Evolutionary conservation across 2,888 invertebrate species (phyloP).

Genomic region (Trichogramma evanescens): DNA sequence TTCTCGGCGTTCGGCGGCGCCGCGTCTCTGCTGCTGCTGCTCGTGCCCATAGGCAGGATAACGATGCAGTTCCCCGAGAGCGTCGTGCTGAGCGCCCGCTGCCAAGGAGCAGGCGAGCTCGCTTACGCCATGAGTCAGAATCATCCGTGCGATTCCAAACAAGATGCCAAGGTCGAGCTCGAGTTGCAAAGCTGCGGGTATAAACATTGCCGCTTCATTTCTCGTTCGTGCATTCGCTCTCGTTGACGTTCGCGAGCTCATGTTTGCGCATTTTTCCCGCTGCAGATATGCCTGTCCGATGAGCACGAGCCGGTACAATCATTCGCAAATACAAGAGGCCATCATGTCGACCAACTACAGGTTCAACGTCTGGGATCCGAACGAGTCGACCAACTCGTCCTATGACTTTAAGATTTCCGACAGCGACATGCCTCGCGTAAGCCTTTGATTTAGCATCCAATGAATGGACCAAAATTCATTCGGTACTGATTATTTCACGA

Average conservation of each 20-base stretch:
- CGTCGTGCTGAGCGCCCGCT: constrained; percentile 56
- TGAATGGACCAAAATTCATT: not conserved
- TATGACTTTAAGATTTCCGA: constrained; percentile 44
- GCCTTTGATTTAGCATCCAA: not conserved
- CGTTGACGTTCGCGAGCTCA: too few relatives aligned
- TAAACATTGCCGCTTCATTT: too few relatives aligned
- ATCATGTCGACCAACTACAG: constrained; percentile 54
- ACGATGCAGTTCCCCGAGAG: constrained; percentile 59
- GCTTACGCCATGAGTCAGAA: constrained; percentile 34
- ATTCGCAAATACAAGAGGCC: constrained; percentile 31
- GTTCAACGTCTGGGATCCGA: constrained; percentile 37
- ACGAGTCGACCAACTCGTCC: constrained; percentile 25
- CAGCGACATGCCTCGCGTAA: constrained; percentile 37
- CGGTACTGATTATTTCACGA: not conserved
- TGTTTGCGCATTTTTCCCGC: not conserved
- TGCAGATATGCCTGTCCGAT: constrained; percentile 55
- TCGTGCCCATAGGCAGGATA: constrained; percentile 66
- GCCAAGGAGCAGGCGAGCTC: constrained; percentile 37
- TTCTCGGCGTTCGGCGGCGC: constrained; percentile 63
- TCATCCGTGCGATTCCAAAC: constrained; percentile 36
- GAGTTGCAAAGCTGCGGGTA: constrained; percentile 42
- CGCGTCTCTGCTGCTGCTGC: constrained; percentile 60
- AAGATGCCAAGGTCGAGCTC: constrained; percentile 29
- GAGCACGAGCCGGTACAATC: constrained; percentile 10
- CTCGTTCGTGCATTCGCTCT: too few relatives aligned